Evolutionary conservation across 2,797 vertebrate species (phyloP).

Genomic region (Typhlichthys subterraneus): DNA sequence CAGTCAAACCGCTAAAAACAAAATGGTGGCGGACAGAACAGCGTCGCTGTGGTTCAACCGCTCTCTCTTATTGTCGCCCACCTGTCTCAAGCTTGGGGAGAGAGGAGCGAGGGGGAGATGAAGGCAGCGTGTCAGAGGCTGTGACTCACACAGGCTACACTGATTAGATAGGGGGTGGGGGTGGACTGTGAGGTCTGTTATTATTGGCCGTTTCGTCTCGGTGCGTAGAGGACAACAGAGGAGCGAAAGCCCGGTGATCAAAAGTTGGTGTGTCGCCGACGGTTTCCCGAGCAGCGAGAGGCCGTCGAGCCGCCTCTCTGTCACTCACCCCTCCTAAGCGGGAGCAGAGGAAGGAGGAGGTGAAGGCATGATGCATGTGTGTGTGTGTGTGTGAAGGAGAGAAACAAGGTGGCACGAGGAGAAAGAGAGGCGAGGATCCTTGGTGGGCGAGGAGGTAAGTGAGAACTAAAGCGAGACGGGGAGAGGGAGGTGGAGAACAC

Average conservation of each 20-base stretch:
- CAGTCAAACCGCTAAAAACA: background rate
- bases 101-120: slow-evolving; percentile 9
- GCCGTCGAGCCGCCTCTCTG: too few relatives aligned
- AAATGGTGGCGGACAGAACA: background rate
- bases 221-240: background rate
- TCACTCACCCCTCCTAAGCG: too few relatives aligned
- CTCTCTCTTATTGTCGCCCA: background rate
- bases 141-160: slow-evolving; percentile 7
- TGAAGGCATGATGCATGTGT: too few relatives aligned
- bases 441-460: too few relatives aligned
- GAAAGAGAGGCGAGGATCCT: too few relatives aligned
- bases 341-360: too few relatives aligned
- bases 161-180: slow-evolving; percentile 9
- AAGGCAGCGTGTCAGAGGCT: slow-evolving; percentile 6
- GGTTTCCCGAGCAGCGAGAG: too few relatives aligned
- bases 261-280: too few relatives aligned
- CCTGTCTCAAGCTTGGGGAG: slow-evolving; percentile 6
- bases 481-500: too few relatives aligned
- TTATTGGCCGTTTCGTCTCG: background rate
- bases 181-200: background rate
- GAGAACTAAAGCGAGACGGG: too few relatives aligned
- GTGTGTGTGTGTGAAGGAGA: too few relatives aligned
- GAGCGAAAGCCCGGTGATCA: background rate
- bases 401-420: too few relatives aligned
- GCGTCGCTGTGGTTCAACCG: background rate